These are phyloP conservation scores for Amazonetta brasiliensis DNA, from an alignment of 2,797 vertebrate species.

Conservation along the genomic window DNA sequence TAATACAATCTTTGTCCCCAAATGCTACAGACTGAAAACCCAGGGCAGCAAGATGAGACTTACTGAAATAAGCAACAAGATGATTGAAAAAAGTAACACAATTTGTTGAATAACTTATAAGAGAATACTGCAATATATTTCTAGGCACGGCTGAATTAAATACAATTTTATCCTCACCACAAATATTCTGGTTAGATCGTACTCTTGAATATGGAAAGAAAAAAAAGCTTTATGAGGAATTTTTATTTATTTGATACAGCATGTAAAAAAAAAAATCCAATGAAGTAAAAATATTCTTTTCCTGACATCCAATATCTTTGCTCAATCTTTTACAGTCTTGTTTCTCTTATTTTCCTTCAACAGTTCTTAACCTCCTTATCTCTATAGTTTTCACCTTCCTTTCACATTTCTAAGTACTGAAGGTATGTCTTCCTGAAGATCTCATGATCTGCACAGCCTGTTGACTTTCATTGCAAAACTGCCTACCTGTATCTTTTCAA, in stretches of 20 bases:
- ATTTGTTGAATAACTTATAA: neutral
- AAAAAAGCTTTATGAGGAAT: neutral
- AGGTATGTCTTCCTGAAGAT: neutral
- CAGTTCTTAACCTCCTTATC: slow-evolving; percentile 2
- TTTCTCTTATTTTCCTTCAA: neutral
- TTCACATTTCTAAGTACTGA: neutral
- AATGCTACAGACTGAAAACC: neutral
- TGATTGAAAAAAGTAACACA: neutral
- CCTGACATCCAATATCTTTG: neutral
- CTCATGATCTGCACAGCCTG: neutral
- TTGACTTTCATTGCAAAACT: neutral
- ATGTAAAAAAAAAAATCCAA: neutral
- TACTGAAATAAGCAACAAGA: neutral
- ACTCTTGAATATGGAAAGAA: neutral
- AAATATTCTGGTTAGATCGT: neutral
- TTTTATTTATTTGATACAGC: neutral
- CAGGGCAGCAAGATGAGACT: neutral
- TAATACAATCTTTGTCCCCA: neutral
- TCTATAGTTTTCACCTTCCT: neutral
- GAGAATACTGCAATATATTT: slow-evolving; percentile 5
- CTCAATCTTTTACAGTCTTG: neutral
- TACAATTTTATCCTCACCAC: neutral
- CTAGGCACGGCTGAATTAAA: neutral
- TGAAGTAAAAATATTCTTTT: neutral
- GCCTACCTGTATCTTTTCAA: neutral